A percentile compares a stretch with the other conserved stretches of the same genome.
These are phyloP conservation scores for Lasioglossum leucozonium DNA, from an alignment of 2,888 invertebrate species.

Conservation along the genomic window DNA sequence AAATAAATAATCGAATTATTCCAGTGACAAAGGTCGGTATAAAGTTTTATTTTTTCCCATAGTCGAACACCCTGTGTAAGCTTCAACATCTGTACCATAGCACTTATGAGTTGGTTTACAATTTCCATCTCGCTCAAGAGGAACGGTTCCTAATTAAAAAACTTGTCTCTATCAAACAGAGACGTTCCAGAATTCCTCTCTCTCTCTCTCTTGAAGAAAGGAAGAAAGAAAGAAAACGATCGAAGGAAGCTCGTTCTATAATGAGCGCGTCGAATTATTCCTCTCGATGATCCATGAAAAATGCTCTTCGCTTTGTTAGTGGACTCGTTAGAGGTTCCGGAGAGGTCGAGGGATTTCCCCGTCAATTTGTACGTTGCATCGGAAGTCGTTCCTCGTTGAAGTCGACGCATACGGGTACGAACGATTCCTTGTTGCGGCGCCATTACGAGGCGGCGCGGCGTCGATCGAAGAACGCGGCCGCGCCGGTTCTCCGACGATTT, in stretches of 20 bases:
- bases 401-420: background rate
- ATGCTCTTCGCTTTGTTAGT: slow-evolving; percentile 4
- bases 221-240: background rate
- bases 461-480: background rate
- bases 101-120: background rate
- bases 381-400: background rate
- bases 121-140: background rate
- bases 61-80: background rate
- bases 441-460: slow-evolving; percentile 2
- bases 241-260: background rate
- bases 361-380: slow-evolving; percentile 18
- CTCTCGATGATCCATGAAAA: background rate
- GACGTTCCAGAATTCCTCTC: background rate
- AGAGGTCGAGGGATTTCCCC: background rate
- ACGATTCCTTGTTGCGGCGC: background rate
- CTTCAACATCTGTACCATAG: background rate
- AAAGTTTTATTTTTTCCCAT: no score
- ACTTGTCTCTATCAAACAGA: background rate
- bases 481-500: background rate
- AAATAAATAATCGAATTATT: no score
- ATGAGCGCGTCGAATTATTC: slow-evolving; percentile 5
- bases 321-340: background rate
- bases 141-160: background rate
- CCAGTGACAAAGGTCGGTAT: no score
- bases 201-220: background rate